phyloP scores from a whole-genome alignment of 2,113 vertebrate genomes.

The Rattus norvegicus region DNA sequence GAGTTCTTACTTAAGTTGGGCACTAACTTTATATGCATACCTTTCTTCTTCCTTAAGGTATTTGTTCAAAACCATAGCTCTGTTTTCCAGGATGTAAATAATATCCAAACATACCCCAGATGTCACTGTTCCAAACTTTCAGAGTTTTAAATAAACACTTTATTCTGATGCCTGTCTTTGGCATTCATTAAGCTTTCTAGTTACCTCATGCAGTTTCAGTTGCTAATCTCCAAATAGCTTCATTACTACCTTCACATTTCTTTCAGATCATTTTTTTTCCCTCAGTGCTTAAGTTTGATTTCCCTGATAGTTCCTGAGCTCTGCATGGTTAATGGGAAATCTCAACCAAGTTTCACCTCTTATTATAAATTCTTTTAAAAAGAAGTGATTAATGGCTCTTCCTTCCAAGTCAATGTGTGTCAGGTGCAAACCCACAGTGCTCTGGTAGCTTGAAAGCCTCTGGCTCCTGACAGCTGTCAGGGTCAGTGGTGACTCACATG shows the following conservation, averaged over 20 bases:
- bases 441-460: constrained; percentile 73
- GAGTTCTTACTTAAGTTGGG: neutral
- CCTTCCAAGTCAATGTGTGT: constrained; percentile 69
- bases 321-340: constrained; percentile 56
- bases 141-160: neutral
- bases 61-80: neutral
- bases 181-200: neutral
- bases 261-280: constrained; percentile 28
- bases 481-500: constrained; percentile 76
- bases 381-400: constrained; percentile 69
- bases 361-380: constrained; percentile 66
- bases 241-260: neutral
- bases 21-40: neutral
- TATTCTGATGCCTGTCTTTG: constrained; percentile 14
- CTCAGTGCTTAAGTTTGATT: constrained; percentile 54
- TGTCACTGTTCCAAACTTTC: neutral
- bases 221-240: neutral
- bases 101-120: neutral
- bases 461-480: constrained; percentile 79
- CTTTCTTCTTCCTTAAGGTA: neutral
- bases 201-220: constrained; percentile 10
- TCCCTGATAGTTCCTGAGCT: constrained; percentile 31
- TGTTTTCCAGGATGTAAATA: neutral
- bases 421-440: constrained; percentile 71
- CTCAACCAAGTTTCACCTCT: constrained; percentile 51